These are phyloP conservation scores for Urosaurus nigricauda DNA, from an alignment of 2,797 vertebrate species.

Conservation along the genomic window DNA sequence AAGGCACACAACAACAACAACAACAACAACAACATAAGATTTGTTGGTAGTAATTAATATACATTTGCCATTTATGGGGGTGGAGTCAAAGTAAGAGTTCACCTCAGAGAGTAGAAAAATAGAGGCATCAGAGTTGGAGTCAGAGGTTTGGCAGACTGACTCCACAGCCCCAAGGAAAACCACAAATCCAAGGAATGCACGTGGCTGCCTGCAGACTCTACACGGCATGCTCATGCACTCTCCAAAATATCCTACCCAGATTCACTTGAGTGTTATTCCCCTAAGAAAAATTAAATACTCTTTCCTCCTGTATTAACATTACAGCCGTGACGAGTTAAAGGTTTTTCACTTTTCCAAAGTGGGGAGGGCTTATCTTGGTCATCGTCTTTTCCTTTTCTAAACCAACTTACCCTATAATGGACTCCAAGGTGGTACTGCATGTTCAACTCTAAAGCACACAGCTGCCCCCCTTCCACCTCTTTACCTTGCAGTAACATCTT, in stretches of 20 bases:
- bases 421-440: not conserved
- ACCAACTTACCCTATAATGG: slow-evolving; percentile 31
- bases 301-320: slow-evolving; percentile 79
- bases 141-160: too few relatives aligned
- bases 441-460: slow-evolving; percentile 10
- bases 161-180: not conserved
- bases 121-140: too few relatives aligned
- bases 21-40: too few relatives aligned
- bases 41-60: too few relatives aligned
- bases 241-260: slow-evolving; percentile 51
- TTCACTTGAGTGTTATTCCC: slow-evolving; percentile 83
- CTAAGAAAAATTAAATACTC: slow-evolving; percentile 86
- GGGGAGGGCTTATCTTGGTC: slow-evolving; percentile 1
- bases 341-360: slow-evolving; percentile 67
- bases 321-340: slow-evolving; percentile 75
- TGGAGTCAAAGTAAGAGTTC: too few relatives aligned
- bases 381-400: not conserved
- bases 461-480: slow-evolving; percentile 68
- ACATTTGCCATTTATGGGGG: too few relatives aligned
- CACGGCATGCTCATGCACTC: not conserved
- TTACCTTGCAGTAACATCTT: slow-evolving; percentile 70
- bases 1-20: too few relatives aligned
- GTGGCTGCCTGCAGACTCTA: not conserved
- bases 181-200: not conserved
- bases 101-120: too few relatives aligned